phyloP scores from a whole-genome alignment of 2,888 invertebrate species.

The Salpingus planirostris region DNA sequence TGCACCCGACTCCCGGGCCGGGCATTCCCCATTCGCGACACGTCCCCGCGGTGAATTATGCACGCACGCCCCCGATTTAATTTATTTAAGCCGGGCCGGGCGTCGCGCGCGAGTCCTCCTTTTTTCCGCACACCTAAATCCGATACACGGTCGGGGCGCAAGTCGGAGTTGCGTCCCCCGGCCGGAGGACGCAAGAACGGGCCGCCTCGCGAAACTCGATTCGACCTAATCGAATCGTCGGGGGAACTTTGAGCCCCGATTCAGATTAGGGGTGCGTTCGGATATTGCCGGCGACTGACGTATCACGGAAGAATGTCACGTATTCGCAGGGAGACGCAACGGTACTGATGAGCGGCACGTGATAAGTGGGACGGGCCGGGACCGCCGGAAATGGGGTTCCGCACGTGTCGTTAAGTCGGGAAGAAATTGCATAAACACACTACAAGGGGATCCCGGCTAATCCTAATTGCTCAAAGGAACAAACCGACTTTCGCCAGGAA shows the following conservation, averaged over 20 bases:
- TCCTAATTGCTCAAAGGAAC: conserved; percentile 9
- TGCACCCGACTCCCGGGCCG: no score
- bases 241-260: conserved; percentile 7
- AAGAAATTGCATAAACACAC: conserved; percentile 12
- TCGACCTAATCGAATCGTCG: conserved; percentile 12
- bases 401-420: conserved; percentile 8
- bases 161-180: no score
- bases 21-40: no score
- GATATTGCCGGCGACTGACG: no score
- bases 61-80: no score
- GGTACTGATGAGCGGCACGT: conserved; percentile 18
- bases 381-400: conserved; percentile 13
- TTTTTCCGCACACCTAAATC: no score
- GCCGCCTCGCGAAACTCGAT: conserved; percentile 12
- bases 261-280: conserved; percentile 20
- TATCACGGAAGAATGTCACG: conserved; percentile 22
- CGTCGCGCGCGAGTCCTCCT: no score
- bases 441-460: conserved; percentile 5
- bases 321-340: conserved; percentile 17
- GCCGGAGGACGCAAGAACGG: no score
- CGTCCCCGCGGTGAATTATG: background rate
- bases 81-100: no score
- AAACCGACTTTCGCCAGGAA: no score
- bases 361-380: conserved; percentile 16
- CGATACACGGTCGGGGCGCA: no score